These are phyloP conservation scores for Virgularia gustaviana DNA, from an alignment of 92 coral and sea anemone genomes.

Conservation along the genomic window DNA sequence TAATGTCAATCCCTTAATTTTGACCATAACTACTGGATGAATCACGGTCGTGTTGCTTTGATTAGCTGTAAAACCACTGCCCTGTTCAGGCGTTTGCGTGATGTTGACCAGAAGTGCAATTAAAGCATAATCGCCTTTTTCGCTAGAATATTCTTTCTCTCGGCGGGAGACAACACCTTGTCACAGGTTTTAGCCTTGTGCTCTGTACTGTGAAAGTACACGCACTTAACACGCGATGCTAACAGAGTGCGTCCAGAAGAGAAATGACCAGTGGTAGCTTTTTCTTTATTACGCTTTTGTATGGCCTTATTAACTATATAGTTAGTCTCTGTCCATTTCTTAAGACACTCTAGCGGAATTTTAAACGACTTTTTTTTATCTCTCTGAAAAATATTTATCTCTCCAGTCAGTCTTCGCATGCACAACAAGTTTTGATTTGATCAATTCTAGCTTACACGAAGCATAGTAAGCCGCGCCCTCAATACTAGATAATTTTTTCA, in stretches of 20 bases:
- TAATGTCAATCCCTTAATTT: constrained; percentile 27
- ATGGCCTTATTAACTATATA: background rate
- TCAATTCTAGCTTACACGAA: constrained; percentile 24
- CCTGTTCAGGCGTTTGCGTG: constrained; percentile 9
- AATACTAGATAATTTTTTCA: constrained; percentile 34
- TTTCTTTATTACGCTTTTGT: background rate
- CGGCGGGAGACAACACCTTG: constrained; percentile 12
- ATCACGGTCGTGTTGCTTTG: constrained; percentile 14
- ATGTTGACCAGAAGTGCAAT: constrained; percentile 6
- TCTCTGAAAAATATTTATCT: no score
- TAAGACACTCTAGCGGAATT: constrained; percentile 10
- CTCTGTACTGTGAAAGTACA: constrained; percentile 15
- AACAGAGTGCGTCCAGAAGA: constrained; percentile 2
- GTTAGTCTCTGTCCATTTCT: constrained; percentile 38
- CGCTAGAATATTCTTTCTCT: constrained; percentile 24
- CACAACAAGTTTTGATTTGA: constrained; percentile 25
- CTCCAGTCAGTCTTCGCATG: constrained; percentile 27
- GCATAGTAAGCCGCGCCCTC: constrained; percentile 35
- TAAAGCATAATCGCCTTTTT: background rate
- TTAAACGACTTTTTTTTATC: no score
- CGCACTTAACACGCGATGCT: constrained; percentile 7
- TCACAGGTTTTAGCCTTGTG: constrained; percentile 24
- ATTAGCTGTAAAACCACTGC: constrained; percentile 12
- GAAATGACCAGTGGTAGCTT: background rate
- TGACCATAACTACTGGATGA: constrained; percentile 42